Evolutionary conservation across 35 echinoderm and acorn worm genomes (phyloP), one percentile per base, ranked within the genome.

Genomic region (Ophioderma brevispina): DNA sequence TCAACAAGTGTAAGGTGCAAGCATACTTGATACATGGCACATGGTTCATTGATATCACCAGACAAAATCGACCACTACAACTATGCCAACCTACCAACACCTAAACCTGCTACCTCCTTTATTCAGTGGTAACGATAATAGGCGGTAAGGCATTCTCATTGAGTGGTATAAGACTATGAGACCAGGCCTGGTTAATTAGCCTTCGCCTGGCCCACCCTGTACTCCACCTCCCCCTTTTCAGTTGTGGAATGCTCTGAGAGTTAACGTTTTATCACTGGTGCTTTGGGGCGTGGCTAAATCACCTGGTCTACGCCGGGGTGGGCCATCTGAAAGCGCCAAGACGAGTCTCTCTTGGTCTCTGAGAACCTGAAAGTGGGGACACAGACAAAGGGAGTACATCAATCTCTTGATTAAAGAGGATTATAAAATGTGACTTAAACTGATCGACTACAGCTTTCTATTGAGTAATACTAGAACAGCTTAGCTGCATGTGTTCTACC

Each of bases 301-400:
- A 56, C 88, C 88, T 50, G 32, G 31, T 98, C 96, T 36, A 81
- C 91, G 19, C 93, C 97, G 31, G 97, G 90, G 37, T 91, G 77
- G 50, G 92, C 97, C 97, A 36, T 99, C 97, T 36, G 97, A 99
- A 63, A 99, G 95, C 31, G 36, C 95, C 97, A 5, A 81, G 89
- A 18, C 89, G 77, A 43, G 84, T 93, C 55, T 95, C 97, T 88
- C 80, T 95, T 18, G 90, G 90, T 87, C 81, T 93, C 59, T 52
- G 89, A 0, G 90, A 87, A 46, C 96, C 96, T 98, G 46, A 18
- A 85, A 81, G 17, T 32, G 36, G 19, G 31, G 40, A 81, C 31
- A 33, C 76, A 78, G 36, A 5, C 2, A 78, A 78, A 30, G 0
- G 1, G 2, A 17, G 31, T 35, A 35, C 15, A 78, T 31, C 18